Base-by-base conservation (phyloP, 2,888 invertebrate species). In the Zaprionus lineosus region DNA sequence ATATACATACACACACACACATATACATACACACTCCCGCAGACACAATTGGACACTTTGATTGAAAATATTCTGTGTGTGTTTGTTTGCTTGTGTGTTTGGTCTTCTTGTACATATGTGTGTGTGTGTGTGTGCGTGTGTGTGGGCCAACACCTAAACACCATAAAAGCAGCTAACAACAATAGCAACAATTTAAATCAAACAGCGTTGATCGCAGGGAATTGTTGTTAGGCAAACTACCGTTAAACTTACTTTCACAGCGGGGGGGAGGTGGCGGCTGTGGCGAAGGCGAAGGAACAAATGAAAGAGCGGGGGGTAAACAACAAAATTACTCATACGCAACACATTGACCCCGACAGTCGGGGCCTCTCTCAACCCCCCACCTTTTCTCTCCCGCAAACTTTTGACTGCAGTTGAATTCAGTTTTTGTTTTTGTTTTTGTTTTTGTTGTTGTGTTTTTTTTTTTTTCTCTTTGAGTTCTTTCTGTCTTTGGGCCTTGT, bases 161-260 rank as follows among this genome's bases (percentile, higher is more conserved):
- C 24, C 61, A 33, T 61, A 37, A 47, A 40, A 26, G 40, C 56
- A 46, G 43, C 40, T 37, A 59, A 64, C 61, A 75, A 76, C 60
- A 62, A 83, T 48, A 56, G 52, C 50, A 62, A 63, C 83, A 76
- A 83, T 79, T 83, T 73, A 79, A 83, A 79, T 83, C 81, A 79
- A 78, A 81, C 76, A 81, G 81, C 71, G 74, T 56, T 62, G 64
- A 67, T 56, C 70, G 70, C 58, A 41, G 61, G 59, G 47, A 63
- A 74, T 84, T 78, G 82, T 75, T 84, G 64, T 72, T 68, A 55
- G 56, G 59, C 74, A 78, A 87, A 87, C 87, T 87, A 87, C 87
- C 84, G 87, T 86, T 87, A 87, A 87, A 84, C 78, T 84, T 78
- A 86, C 79, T 84, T 81, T 81, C 82, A 58, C 82, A 78, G 78